These are phyloP conservation scores for Caenorhabditis doughertyi DNA, from an alignment of 2,888 invertebrate genomes.

Conservation along the genomic window DNA sequence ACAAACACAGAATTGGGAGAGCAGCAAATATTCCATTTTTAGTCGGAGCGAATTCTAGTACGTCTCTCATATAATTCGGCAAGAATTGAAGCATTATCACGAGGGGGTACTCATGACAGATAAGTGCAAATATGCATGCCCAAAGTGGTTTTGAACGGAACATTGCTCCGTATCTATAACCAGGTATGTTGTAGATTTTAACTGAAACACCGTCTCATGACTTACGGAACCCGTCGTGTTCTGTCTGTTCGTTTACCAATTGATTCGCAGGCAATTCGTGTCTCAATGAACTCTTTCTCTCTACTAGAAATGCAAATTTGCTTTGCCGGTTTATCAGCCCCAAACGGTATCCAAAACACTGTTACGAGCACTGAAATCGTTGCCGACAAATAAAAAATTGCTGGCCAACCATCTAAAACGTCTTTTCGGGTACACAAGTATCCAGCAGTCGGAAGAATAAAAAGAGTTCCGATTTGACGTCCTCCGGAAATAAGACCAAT, in stretches of 20 bases:
- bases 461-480: constrained; percentile 80
- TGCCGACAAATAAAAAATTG: constrained; percentile 80
- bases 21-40: constrained; percentile 78
- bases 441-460: constrained; percentile 81
- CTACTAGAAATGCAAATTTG: constrained; percentile 80
- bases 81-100: constrained; percentile 81
- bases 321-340: constrained; percentile 81
- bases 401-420: constrained; percentile 80
- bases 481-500: constrained; percentile 81
- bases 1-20: constrained; percentile 79
- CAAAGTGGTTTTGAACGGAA: constrained; percentile 77
- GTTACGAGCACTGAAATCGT: constrained; percentile 76
- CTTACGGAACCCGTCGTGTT: constrained; percentile 75
- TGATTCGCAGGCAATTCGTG: constrained; percentile 81
- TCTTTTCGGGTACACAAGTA: constrained; percentile 81
- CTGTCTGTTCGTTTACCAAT: constrained; percentile 80
- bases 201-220: not conserved
- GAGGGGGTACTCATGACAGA: constrained; percentile 78
- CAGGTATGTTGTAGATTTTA: no score
- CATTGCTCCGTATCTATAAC: constrained; percentile 72
- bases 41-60: constrained; percentile 81
- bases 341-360: constrained; percentile 81
- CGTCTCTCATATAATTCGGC: constrained; percentile 82
- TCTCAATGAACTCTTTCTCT: constrained; percentile 80
- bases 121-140: constrained; percentile 78